These are phyloP conservation scores for Pogonomyrmex barbatus DNA, from an alignment of 1,140 invertebrate genomes.

Conservation along the genomic window DNA sequence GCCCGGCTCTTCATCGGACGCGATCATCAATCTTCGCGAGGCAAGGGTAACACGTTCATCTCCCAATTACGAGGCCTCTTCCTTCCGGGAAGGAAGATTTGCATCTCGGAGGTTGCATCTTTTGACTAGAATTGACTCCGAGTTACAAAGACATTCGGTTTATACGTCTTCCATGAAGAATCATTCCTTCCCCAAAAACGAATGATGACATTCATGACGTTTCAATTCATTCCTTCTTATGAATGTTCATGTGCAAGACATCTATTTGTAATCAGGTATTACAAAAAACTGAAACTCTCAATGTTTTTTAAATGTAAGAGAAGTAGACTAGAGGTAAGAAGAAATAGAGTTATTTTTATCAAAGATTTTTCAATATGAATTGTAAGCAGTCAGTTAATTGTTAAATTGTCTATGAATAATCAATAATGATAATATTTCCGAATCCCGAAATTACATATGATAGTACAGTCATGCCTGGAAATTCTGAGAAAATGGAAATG, in stretches of 20 bases:
- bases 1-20: conserved; percentile 51
- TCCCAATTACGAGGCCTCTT: conserved; percentile 72
- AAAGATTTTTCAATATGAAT: background rate
- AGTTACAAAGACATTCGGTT: conserved; percentile 40
- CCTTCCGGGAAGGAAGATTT: conserved; percentile 64
- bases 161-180: conserved; percentile 8
- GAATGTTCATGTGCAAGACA: background rate
- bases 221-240: conserved; percentile 1
- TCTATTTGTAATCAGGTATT: background rate
- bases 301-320: too few relatives aligned
- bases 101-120: conserved; percentile 61
- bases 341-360: background rate
- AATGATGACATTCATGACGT: background rate
- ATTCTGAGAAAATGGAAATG: conserved; percentile 8
- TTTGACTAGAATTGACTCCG: conserved; percentile 58
- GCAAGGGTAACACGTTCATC: conserved; percentile 73
- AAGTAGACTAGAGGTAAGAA: background rate
- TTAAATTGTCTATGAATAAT: background rate
- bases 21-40: conserved; percentile 72
- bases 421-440: conserved; percentile 11
- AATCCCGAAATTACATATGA: background rate
- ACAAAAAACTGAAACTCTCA: background rate
- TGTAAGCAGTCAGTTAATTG: background rate
- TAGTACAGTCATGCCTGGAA: background rate
- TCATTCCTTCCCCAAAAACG: background rate